phyloP scores from a whole-genome alignment of 2,888 invertebrate genomes.

The Pammene fasciana region DNA sequence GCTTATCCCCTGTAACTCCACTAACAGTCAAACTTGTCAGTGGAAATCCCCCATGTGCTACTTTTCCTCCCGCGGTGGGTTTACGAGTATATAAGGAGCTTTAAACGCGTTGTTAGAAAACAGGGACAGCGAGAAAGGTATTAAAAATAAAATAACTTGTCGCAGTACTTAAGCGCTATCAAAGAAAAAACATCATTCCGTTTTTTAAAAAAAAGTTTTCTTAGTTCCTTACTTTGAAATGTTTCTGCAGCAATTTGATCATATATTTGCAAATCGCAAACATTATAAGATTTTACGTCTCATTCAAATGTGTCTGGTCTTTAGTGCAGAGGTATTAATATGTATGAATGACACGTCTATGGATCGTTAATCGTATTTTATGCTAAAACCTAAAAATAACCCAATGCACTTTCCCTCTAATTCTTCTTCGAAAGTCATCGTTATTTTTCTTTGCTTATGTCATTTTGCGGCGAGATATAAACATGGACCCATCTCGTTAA shows the following conservation, averaged over 20 bases:
- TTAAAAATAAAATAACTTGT: slow-evolving; percentile 7
- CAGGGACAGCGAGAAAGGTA: slow-evolving; percentile 3
- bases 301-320: too few relatives aligned
- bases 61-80: slow-evolving; percentile 18
- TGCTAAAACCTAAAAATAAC: too few relatives aligned
- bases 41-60: slow-evolving; percentile 20
- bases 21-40: slow-evolving; percentile 34
- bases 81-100: slow-evolving; percentile 37
- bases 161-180: not conserved
- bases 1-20: slow-evolving; percentile 23
- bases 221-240: not conserved
- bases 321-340: too few relatives aligned
- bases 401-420: too few relatives aligned
- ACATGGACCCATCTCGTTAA: too few relatives aligned
- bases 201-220: not conserved
- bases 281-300: too few relatives aligned
- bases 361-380: too few relatives aligned
- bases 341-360: too few relatives aligned
- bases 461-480: too few relatives aligned
- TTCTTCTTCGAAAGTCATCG: too few relatives aligned
- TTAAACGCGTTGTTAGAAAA: slow-evolving; percentile 11
- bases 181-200: not conserved
- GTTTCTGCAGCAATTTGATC: not conserved
- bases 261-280: too few relatives aligned
- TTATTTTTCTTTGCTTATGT: too few relatives aligned